Evolutionary conservation across 2,113 vertebrate species (phyloP).

Genomic region (Laticauda laticaudata): DNA sequence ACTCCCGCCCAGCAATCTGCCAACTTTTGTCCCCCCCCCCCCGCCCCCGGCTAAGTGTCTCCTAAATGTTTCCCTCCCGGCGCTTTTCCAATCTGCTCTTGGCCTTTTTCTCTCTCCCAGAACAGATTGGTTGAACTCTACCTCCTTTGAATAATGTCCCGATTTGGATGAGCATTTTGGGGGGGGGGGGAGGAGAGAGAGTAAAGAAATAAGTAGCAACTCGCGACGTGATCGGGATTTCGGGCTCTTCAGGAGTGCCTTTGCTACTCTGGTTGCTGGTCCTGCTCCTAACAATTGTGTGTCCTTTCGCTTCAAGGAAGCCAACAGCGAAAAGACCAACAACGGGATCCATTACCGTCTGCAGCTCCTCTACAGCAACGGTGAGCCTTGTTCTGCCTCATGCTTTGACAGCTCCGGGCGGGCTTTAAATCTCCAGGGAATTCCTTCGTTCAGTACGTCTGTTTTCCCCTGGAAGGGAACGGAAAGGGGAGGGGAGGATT

Average conservation of each 20-base stretch:
- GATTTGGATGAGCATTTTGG: neutral
- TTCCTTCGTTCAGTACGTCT: neutral
- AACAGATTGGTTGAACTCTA: neutral
- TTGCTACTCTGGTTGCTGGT: neutral
- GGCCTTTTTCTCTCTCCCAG: neutral
- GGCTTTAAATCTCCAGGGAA: neutral
- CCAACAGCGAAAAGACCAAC: constrained; percentile 97
- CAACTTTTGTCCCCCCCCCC: neutral
- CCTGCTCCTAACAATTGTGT: constrained; percentile 36
- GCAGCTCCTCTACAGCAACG: constrained; percentile 97
- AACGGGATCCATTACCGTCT: constrained; percentile 98
- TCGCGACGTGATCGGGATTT: too few relatives aligned
- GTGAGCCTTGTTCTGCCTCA: constrained; percentile 65
- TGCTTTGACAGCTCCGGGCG: neutral
- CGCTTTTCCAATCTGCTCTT: neutral
- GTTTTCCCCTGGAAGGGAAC: neutral
- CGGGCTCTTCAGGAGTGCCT: neutral
- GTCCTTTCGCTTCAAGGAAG: constrained; percentile 84
- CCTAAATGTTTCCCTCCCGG: neutral
- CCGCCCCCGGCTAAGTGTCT: neutral
- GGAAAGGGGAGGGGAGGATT: neutral
- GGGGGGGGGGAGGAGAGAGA: fast-evolving
- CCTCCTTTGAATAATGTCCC: neutral
- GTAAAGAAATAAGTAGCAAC: neutral
- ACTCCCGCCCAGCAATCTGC: neutral